phyloP scores from a whole-genome alignment of 2,888 invertebrate species.

The Drosophila antonietae region DNA sequence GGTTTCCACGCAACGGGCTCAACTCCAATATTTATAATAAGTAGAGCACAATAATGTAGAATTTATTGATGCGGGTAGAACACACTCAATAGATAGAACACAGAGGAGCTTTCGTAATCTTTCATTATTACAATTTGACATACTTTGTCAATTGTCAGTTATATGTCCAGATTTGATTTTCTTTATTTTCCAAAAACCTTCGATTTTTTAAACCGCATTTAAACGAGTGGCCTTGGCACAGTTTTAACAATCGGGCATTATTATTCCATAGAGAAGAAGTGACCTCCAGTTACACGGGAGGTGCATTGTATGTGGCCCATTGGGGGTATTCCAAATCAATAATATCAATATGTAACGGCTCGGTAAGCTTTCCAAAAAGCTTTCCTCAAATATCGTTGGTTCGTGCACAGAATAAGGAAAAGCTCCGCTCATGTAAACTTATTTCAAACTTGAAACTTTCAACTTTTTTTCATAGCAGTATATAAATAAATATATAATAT shows the following conservation, averaged over 20 bases:
- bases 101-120: conserved; percentile 22
- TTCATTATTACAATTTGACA: conserved; percentile 21
- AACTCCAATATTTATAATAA: conserved; percentile 17
- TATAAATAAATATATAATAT: not conserved
- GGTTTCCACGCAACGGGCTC: not conserved
- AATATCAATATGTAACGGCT: conserved; percentile 25
- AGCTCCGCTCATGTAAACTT: conserved; percentile 4
- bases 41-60: conserved; percentile 13
- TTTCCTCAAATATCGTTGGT: conserved; percentile 39
- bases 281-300: conserved; percentile 5
- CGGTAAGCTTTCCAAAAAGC: not conserved
- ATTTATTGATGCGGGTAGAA: conserved; percentile 17
- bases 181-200: not conserved
- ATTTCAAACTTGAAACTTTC: not conserved
- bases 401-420: conserved; percentile 22
- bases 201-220: conserved; percentile 3
- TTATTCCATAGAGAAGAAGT: conserved; percentile 19
- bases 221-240: conserved; percentile 31
- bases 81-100: not conserved
- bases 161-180: not conserved
- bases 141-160: conserved; percentile 1
- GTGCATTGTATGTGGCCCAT: not conserved
- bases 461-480: not conserved
- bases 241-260: conserved; percentile 20
- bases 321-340: conserved; percentile 41